A percentile compares a stretch with the other conserved stretches of the same genome.
These are phyloP conservation scores for Chelonia mydas DNA, from an alignment of 2,797 vertebrate genomes.

Conservation along the genomic window DNA sequence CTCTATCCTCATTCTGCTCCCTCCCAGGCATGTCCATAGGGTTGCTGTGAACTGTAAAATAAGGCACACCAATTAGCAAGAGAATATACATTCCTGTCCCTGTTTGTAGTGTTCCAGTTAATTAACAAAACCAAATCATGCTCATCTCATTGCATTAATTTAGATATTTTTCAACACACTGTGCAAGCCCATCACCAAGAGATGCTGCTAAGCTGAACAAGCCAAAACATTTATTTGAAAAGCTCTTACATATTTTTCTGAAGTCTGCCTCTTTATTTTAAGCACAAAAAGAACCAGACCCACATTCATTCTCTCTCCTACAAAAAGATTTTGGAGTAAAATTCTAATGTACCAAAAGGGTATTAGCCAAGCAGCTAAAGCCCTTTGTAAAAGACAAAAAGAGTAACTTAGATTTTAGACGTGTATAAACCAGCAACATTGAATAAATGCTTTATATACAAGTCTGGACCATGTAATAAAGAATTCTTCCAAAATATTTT, in stretches of 20 bases:
- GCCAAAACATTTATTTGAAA: conserved; percentile 55
- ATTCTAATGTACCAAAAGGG: not conserved
- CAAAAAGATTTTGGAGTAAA: not conserved
- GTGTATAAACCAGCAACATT: not conserved
- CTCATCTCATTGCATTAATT: conserved; percentile 80
- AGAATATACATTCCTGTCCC: conserved; percentile 55
- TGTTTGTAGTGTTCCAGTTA: conserved; percentile 66
- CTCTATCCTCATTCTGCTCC: conserved; percentile 91
- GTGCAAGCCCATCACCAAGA: conserved; percentile 83
- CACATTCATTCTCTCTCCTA: not conserved
- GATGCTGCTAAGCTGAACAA: conserved; percentile 82
- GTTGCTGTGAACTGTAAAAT: conserved; percentile 93
- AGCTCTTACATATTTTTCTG: conserved; percentile 12
- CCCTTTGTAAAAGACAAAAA: not conserved
- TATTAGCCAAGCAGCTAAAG: not conserved
- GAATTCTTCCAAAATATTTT: conserved; percentile 36
- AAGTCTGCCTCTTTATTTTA: conserved; percentile 15
- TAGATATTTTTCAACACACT: conserved; percentile 69
- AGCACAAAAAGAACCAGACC: not conserved
- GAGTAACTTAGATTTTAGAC: rapidly evolving
- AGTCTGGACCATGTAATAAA: not conserved
- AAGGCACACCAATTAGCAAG: conserved; percentile 72
- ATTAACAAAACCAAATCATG: conserved; percentile 81
- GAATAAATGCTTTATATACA: rapidly evolving
- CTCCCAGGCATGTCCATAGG: conserved; percentile 99